phyloP scores from a whole-genome alignment of 2,797 vertebrate species.

The Euphonia xanthogaster region DNA sequence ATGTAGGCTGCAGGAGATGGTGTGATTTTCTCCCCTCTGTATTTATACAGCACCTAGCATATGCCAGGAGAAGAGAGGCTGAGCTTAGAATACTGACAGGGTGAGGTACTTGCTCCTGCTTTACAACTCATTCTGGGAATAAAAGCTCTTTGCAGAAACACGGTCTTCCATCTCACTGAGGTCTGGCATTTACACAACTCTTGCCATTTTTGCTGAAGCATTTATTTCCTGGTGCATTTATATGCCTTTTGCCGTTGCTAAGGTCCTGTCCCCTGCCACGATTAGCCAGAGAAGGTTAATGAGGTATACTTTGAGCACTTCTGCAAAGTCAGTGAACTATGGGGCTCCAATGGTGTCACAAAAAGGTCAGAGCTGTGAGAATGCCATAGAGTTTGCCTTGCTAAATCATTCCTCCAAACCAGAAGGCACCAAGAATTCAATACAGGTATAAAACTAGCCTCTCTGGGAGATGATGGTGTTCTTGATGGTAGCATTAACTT shows the following conservation, averaged over 20 bases:
- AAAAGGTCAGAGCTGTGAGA: slow-evolving; percentile 24
- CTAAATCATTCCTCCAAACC: slow-evolving; percentile 13
- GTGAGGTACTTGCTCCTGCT: slow-evolving; percentile 7
- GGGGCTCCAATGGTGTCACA: neutral
- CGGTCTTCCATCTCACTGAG: neutral
- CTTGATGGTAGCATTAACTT: neutral
- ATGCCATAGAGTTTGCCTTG: neutral
- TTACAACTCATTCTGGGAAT: slow-evolving; percentile 39
- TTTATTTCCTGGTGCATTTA: slow-evolving; percentile 47
- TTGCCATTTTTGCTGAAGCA: slow-evolving; percentile 55
- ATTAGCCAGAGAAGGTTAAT: slow-evolving; percentile 71
- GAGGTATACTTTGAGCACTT: slow-evolving; percentile 46
- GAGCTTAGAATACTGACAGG: neutral
- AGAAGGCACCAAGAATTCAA: neutral
- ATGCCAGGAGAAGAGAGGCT: neutral
- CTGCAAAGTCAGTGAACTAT: slow-evolving; percentile 13
- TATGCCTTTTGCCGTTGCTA: slow-evolving; percentile 44
- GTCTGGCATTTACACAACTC: slow-evolving; percentile 51
- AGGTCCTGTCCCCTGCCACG: slow-evolving; percentile 51
- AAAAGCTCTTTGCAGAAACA: slow-evolving; percentile 40
- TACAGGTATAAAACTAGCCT: neutral
- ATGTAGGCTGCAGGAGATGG: slow-evolving; percentile 10
- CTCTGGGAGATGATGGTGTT: neutral
- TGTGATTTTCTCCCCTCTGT: slow-evolving; percentile 1
- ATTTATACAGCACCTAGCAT: slow-evolving; percentile 11